Evolutionary conservation across 2,797 vertebrate genomes (phyloP).

Genomic region (Pipistrellus kuhlii): DNA sequence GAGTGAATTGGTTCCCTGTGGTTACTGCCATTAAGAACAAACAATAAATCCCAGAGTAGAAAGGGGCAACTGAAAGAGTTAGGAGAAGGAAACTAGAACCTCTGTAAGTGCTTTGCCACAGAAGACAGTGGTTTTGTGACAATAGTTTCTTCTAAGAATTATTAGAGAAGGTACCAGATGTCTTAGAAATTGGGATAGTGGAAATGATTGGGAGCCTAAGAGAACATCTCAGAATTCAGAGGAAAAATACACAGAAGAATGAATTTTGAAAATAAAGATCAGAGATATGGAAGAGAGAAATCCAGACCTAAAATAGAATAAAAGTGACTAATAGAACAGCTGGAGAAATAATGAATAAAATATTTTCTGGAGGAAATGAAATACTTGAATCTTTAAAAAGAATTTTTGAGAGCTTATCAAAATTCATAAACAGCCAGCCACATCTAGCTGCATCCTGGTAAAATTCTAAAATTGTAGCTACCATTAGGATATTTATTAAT

Average conservation of each 20-base stretch:
- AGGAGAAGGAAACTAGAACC: not conserved
- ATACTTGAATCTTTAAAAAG: not conserved
- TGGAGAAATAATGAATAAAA: not conserved
- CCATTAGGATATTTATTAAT: not conserved
- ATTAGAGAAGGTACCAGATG: not conserved
- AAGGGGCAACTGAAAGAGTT: not conserved
- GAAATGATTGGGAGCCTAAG: not conserved
- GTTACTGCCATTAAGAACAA: not conserved
- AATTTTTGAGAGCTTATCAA: not conserved
- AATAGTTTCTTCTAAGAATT: not conserved
- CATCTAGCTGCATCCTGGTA: not conserved
- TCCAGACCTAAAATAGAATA: not conserved
- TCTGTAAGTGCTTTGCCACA: not conserved
- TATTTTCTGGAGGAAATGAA: not conserved
- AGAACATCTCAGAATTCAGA: not conserved
- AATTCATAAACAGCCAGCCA: not conserved
- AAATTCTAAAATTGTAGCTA: not conserved
- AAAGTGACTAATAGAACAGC: not conserved
- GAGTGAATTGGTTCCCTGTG: not conserved
- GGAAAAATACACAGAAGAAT: slow-evolving; percentile 1
- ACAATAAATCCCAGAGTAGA: not conserved
- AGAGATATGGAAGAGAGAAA: not conserved
- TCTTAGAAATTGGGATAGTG: not conserved
- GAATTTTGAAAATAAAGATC: not conserved
- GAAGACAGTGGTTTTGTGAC: not conserved